These are phyloP conservation scores for Virgularia gustaviana DNA, from an alignment of 92 coral and sea anemone genomes.

Conservation along the genomic window DNA sequence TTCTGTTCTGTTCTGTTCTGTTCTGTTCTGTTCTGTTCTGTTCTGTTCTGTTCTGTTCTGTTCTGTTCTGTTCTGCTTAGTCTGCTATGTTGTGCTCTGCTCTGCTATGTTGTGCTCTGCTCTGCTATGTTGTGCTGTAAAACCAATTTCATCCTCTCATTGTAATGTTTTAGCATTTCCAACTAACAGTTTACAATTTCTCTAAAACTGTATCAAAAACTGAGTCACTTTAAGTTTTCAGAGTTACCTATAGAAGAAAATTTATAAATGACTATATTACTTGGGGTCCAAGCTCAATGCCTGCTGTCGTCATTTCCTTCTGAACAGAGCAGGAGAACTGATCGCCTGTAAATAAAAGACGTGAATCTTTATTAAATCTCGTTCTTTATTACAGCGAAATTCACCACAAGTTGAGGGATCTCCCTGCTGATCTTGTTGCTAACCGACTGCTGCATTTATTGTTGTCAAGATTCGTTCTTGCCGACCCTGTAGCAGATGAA, in stretches of 20 bases:
- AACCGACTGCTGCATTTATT: slow-evolving; percentile 75
- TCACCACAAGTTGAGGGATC: slow-evolving; percentile 62
- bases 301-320: too few species aligned
- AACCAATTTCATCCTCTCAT: background rate
- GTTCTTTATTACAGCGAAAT: slow-evolving; percentile 52
- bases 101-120: background rate
- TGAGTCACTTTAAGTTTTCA: too few species aligned
- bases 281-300: too few species aligned
- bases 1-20: too few species aligned
- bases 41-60: background rate
- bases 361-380: background rate
- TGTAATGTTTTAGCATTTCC: background rate
- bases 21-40: background rate
- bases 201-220: too few species aligned
- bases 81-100: background rate
- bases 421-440: slow-evolving; percentile 75
- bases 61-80: background rate
- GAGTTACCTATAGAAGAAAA: too few species aligned
- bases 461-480: slow-evolving; percentile 81
- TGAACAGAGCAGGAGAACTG: too few species aligned
- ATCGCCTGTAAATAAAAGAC: too few species aligned
- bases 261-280: too few species aligned
- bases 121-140: background rate
- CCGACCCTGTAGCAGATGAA: slow-evolving; percentile 83
- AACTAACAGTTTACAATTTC: too few species aligned